A percentile compares a stretch with the other conserved stretches of the same genome.
Conservation (phyloP, 1,140 invertebrate species). For the Orius laevigatus region DNA sequence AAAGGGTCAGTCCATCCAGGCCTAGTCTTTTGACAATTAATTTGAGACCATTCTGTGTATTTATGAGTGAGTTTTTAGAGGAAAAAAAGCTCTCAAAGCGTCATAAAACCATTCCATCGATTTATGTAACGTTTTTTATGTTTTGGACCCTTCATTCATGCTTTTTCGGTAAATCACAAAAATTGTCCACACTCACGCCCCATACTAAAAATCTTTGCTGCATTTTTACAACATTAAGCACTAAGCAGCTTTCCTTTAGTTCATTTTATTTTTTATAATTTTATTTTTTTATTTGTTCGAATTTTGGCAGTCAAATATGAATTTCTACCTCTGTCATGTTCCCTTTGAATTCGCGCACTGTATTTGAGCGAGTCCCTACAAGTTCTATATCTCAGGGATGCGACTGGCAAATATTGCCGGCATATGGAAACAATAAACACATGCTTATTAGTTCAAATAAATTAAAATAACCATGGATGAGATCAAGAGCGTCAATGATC, state of each 20-base stretch:
- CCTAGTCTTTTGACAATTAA: no score
- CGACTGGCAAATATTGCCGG: constrained; percentile 95
- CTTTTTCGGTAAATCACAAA: not conserved
- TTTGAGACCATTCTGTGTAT: no score
- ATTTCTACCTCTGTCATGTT: constrained; percentile 90
- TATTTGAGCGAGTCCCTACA: constrained; percentile 94
- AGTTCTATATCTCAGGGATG: constrained; percentile 97
- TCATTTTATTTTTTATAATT: not conserved
- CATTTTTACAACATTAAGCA: no score
- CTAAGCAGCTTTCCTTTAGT: not conserved
- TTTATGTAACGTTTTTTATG: no score
- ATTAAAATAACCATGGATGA: no score
- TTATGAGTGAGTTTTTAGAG: no score
- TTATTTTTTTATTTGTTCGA: constrained; percentile 4
- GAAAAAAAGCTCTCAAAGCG: no score
- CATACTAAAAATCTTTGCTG: not conserved
- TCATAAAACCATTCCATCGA: no score
- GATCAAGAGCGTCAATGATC: no score
- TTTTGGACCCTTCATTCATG: not conserved
- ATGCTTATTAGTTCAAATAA: constrained; percentile 18
- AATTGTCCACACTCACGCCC: not conserved
- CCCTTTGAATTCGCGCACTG: constrained; percentile 91
- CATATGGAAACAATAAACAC: constrained; percentile 35
- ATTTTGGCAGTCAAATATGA: constrained; percentile 15
- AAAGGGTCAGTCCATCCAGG: no score